Evolutionary conservation across 2,113 vertebrate genomes (phyloP).

Genomic region (Cochlearius cochlearius): DNA sequence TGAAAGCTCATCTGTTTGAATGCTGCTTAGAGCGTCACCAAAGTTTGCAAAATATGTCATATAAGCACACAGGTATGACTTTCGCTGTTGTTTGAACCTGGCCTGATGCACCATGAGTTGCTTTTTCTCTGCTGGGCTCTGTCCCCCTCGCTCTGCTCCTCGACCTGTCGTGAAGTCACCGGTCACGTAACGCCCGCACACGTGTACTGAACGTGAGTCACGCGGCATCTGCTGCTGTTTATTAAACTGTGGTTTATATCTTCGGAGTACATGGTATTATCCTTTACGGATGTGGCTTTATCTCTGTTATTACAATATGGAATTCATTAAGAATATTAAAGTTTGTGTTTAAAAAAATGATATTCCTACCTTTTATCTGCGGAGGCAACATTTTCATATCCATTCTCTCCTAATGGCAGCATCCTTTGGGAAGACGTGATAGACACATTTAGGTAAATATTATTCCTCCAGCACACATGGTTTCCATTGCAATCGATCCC

Average conservation of each 20-base stretch:
- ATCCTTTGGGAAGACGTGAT: constrained; percentile 17
- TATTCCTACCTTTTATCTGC: not conserved
- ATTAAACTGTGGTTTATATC: constrained; percentile 11
- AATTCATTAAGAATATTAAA: constrained; percentile 32
- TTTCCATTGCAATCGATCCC: constrained; percentile 27
- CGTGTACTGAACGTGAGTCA: not conserved
- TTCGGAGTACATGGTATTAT: not conserved
- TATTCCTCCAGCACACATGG: constrained; percentile 28
- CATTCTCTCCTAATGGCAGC: constrained; percentile 1
- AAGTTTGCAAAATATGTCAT: not conserved
- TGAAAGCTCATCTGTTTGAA: not conserved
- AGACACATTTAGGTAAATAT: constrained; percentile 46
- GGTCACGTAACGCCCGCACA: not conserved
- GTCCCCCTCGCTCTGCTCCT: not conserved
- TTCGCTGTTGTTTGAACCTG: not conserved
- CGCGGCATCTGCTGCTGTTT: constrained; percentile 21
- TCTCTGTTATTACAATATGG: constrained; percentile 3
- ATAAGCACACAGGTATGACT: not conserved
- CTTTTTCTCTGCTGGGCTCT: not conserved
- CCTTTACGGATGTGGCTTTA: constrained; percentile 9
- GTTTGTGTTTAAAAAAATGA: not conserved
- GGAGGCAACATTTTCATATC: not conserved
- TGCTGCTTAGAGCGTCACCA: not conserved
- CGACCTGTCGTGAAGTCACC: not conserved
- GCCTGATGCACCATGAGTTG: not conserved